Percentiles rank a stretch among this genome's conserved stretches.
Evolutionary conservation across 1,140 invertebrate species (phyloP).

Genomic region (Drosophila busckii): DNA sequence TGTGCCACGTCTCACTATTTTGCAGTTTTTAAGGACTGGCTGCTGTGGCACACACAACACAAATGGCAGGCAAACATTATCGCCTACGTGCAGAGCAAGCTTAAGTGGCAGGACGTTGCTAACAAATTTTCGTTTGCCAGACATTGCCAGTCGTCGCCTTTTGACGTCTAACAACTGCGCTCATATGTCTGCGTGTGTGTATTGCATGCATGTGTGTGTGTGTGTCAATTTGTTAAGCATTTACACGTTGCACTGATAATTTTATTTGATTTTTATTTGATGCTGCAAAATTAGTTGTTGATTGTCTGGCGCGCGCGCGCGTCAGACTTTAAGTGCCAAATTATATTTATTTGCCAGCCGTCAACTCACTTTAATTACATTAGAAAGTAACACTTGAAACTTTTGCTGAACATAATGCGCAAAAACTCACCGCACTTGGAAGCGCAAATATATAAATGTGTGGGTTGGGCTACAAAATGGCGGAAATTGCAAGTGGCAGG

Average conservation of each 20-base stretch:
- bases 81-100: slow-evolving; percentile 69
- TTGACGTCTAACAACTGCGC: slow-evolving; percentile 30
- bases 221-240: slow-evolving; percentile 74
- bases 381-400: slow-evolving; percentile 74
- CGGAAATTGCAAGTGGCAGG: slow-evolving; percentile 42
- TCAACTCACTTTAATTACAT: slow-evolving; percentile 69
- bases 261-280: slow-evolving; percentile 78
- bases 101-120: slow-evolving; percentile 33
- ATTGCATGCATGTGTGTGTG: slow-evolving; percentile 6
- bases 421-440: slow-evolving; percentile 72
- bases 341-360: slow-evolving; percentile 29
- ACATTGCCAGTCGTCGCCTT: slow-evolving; percentile 33
- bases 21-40: slow-evolving; percentile 67
- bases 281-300: slow-evolving; percentile 73
- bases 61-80: slow-evolving; percentile 74
- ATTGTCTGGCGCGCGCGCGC: slow-evolving; percentile 14
- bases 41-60: slow-evolving; percentile 31
- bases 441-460: slow-evolving; percentile 68
- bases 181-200: slow-evolving; percentile 6
- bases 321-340: slow-evolving; percentile 30
- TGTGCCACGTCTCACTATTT: slow-evolving; percentile 65
- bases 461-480: slow-evolving; percentile 23
- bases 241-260: slow-evolving; percentile 75
- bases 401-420: slow-evolving; percentile 46
- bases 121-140: too few species aligned